Evolutionary conservation across 2,888 invertebrate genomes (phyloP).

Genomic region (Drosophila demipolita): DNA sequence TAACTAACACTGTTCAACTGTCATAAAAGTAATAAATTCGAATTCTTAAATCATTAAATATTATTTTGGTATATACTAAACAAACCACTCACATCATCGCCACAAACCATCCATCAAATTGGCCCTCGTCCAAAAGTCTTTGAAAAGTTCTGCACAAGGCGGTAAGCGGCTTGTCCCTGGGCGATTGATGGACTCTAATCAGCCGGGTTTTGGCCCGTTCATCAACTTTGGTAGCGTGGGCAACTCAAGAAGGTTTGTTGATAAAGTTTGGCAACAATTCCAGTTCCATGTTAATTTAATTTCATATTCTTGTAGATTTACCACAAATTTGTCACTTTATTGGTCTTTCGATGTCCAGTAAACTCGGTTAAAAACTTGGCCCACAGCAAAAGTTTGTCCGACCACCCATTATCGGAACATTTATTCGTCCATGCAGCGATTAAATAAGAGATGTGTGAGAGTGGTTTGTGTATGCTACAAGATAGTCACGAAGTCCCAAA

Average conservation of each 20-base stretch:
- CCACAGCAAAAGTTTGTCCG: slow-evolving; percentile 49
- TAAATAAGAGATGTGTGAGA: not conserved
- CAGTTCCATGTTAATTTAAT: slow-evolving; percentile 71
- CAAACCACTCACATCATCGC: slow-evolving; percentile 5
- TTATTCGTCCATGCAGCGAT: slow-evolving; percentile 29
- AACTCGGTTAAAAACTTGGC: slow-evolving; percentile 54
- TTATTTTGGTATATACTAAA: not conserved
- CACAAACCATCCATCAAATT: slow-evolving; percentile 64
- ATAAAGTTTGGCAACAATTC: slow-evolving; percentile 61
- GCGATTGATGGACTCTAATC: slow-evolving; percentile 63
- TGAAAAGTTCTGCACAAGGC: slow-evolving; percentile 45
- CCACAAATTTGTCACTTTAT: slow-evolving; percentile 69
- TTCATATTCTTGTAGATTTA: slow-evolving; percentile 66
- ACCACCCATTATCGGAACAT: slow-evolving; percentile 64
- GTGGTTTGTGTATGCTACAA: not conserved
- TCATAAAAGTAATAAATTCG: not conserved
- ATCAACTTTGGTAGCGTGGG: slow-evolving; percentile 29
- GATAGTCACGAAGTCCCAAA: slow-evolving; percentile 15
- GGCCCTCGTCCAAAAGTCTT: slow-evolving; percentile 50
- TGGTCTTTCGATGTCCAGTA: slow-evolving; percentile 50
- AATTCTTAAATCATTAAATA: slow-evolving; percentile 34
- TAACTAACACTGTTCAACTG: not conserved
- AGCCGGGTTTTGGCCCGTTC: slow-evolving; percentile 39
- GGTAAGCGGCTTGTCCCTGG: slow-evolving; percentile 33
- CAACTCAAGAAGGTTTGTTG: slow-evolving; percentile 9